Evolutionary conservation across 2,113 vertebrate species (phyloP).

Genomic region (Menura novaehollandiae): DNA sequence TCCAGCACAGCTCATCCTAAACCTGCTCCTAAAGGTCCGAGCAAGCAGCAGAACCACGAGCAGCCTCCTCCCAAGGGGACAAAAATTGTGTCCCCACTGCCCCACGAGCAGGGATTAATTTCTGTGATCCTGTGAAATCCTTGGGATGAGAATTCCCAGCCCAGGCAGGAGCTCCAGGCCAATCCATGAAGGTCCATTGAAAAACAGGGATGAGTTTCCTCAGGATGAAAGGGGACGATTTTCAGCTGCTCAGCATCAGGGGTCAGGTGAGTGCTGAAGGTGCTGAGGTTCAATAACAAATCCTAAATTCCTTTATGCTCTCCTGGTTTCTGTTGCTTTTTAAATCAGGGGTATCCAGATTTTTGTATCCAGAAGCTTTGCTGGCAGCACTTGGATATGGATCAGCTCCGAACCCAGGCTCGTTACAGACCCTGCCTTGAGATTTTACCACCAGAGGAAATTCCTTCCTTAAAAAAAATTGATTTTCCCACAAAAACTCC

Average conservation of each 20-base stretch:
- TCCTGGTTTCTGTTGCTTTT: not conserved
- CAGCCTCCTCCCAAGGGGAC: not conserved
- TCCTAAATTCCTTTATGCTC: not conserved
- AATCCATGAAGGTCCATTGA: not conserved
- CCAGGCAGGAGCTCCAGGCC: not conserved
- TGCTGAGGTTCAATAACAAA: not conserved
- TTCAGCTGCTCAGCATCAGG: not conserved
- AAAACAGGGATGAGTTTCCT: not conserved
- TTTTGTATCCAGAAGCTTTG: not conserved
- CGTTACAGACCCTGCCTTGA: no score
- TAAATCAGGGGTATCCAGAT: not conserved
- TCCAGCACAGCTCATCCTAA: not conserved
- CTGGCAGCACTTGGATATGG: not conserved
- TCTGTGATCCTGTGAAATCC: not conserved
- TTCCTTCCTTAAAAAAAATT: fast-evolving
- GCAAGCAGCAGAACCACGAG: not conserved
- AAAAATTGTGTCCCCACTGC: not conserved
- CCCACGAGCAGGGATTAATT: not conserved
- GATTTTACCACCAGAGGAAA: not conserved
- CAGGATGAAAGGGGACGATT: not conserved
- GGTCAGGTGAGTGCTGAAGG: not conserved
- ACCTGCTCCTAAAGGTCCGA: not conserved
- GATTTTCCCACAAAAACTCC: not conserved
- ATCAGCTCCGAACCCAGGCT: not conserved
- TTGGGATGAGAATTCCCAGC: not conserved